Evolutionary conservation across 2,888 invertebrate species (phyloP), one percentile per base, ranked within the genome.

Genomic region (Sphaerophoria rueppellii): DNA sequence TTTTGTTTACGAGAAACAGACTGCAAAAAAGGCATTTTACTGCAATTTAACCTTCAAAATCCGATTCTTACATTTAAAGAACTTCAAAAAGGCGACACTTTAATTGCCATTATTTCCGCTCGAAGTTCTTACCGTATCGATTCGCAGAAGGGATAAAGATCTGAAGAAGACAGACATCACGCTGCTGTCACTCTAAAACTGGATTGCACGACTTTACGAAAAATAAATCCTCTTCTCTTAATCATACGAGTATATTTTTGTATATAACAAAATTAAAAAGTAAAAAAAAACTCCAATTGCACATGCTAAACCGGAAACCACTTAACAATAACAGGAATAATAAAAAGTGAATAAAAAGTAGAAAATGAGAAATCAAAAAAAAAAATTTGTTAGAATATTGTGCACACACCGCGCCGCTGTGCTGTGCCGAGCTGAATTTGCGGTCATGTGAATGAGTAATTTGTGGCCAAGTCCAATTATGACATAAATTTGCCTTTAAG

Each of bases 401-500:
- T 24, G 24, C 24, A 2, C 24, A 24, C 24, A 24, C 24, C 24
- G 2, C 24, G 24, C 24, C 24, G 24, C 24, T 24, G 24, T 24
- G 24, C 24, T 24, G n/a, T 24, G 1, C 24, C 24, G 24, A 24
- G 24, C 24, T 24, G 24, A 24, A 24, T 24, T 24, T 58, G 67
- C 52, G 58, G 58, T 75, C 40, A 60, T 74, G 65, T 74, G 57
- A 24, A 24, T 24, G 24, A 48, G 67, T 75, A 58, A 69, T 69
- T 75, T 75, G 75, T 69, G 67, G 58, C n/a, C 67, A 75, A 69
- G 58, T 60, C 52, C 75, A 65, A 74, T 74, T 2, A 24, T 24
- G 65, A 65, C 40, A 75, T 52, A 4, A 43, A 60, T 75, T 60
- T 40, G 40, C 74, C 57, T 57, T 74, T 74, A 55, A 24, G 24